These are phyloP conservation scores for Sebastes kiyomatsui DNA, from an alignment of 2,797 vertebrate species.

Conservation along the genomic window DNA sequence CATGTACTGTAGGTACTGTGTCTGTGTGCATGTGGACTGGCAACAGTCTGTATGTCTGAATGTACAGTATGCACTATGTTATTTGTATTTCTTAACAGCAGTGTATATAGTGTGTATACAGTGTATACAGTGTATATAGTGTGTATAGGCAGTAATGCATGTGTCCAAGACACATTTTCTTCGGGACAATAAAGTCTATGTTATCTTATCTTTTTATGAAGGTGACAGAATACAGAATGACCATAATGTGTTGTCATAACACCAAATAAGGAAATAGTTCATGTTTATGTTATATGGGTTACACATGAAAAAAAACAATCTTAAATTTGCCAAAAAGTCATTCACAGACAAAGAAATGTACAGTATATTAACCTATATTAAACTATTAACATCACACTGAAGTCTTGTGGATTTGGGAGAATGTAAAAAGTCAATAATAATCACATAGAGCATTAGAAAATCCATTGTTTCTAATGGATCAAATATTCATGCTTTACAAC, in stretches of 20 bases:
- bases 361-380: too few relatives aligned
- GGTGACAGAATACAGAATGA: neutral
- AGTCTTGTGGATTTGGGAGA: neutral
- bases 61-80: neutral
- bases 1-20: neutral
- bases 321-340: neutral
- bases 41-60: neutral
- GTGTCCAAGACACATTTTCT: neutral
- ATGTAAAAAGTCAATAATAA: too few relatives aligned
- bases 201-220: neutral
- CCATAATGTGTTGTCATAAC: neutral
- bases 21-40: neutral
- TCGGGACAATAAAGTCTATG: neutral
- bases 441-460: neutral
- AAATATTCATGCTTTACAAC: neutral
- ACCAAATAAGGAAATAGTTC: neutral
- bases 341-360: neutral
- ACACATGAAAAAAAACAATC: neutral
- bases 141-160: neutral
- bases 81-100: neutral
- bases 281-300: neutral
- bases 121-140: too few relatives aligned
- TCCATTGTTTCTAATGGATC: neutral
- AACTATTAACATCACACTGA: neutral
- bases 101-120: neutral